Percentiles rank a stretch among this genome's conserved stretches.
Evolutionary conservation across 2,888 invertebrate species (phyloP).

Genomic region (Zygothrica quintamaculata): DNA sequence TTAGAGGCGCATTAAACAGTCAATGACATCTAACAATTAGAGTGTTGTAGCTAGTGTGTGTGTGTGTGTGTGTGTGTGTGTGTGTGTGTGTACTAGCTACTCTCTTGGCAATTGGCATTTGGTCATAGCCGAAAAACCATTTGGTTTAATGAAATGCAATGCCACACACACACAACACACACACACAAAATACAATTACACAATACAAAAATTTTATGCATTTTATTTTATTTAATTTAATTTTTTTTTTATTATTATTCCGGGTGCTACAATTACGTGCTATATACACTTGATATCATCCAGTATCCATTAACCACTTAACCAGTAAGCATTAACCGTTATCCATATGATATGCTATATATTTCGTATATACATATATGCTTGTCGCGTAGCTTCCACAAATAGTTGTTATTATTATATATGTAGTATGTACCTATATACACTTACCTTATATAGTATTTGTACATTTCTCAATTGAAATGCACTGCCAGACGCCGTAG

Average conservation of each 20-base stretch:
- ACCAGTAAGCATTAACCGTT: constrained; percentile 10
- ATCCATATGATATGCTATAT: constrained; percentile 24
- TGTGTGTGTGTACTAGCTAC: no score
- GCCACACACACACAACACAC: constrained; percentile 54
- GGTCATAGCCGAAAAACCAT: constrained; percentile 14
- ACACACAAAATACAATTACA: constrained; percentile 64
- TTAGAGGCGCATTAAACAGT: constrained; percentile 69
- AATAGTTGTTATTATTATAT: constrained; percentile 7
- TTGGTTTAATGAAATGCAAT: constrained; percentile 48
- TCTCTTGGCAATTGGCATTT: no score
- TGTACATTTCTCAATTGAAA: constrained; percentile 70
- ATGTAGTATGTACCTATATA: constrained; percentile 37
- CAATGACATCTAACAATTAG: constrained; percentile 63
- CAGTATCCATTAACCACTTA: constrained; percentile 10
- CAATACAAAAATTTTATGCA: constrained; percentile 39
- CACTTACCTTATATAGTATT: no score
- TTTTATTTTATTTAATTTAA: no score
- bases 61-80: no score
- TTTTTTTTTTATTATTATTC: no score
- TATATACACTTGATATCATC: constrained; percentile 7
- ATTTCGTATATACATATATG: no score
- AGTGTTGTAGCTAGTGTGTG: constrained; percentile 1
- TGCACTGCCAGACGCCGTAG: constrained; percentile 62
- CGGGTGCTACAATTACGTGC: constrained; percentile 49
- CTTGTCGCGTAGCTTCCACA: constrained; percentile 40